Conservation (phyloP, 1,140 invertebrate genomes). For the Eurytemora carolleeae region DNA sequence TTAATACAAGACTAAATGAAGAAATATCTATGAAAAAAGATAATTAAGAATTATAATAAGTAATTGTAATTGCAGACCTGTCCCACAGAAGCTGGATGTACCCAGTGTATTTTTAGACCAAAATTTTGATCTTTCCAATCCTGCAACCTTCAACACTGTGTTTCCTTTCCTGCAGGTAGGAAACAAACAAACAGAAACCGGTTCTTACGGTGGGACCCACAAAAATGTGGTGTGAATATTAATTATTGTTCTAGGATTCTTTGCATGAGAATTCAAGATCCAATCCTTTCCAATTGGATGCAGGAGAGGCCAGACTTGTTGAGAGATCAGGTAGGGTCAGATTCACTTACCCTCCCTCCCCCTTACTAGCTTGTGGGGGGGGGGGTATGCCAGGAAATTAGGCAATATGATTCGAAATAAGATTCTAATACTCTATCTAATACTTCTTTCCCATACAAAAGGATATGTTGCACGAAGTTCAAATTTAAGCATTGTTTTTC, state of each 20-base stretch:
- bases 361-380: too few species aligned
- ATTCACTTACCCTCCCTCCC: too few species aligned
- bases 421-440: too few species aligned
- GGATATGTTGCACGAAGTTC: too few species aligned
- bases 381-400: too few species aligned
- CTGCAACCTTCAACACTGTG: background rate
- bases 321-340: background rate
- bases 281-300: background rate
- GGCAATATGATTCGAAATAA: too few species aligned
- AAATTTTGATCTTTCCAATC: slow-evolving; percentile 6
- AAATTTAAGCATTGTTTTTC: too few species aligned
- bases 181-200: too few species aligned
- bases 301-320: background rate
- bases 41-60: background rate
- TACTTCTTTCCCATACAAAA: too few species aligned
- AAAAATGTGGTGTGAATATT: too few species aligned
- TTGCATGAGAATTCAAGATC: background rate
- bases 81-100: slow-evolving; percentile 1
- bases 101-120: slow-evolving; percentile 6
- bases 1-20: background rate
- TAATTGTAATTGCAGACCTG: background rate
- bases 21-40: background rate
- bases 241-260: background rate
- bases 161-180: slow-evolving; percentile 5
- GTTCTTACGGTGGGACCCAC: too few species aligned